These are phyloP conservation scores for Pachyramphus minor DNA, from an alignment of 2,113 vertebrate genomes.

Conservation along the genomic window DNA sequence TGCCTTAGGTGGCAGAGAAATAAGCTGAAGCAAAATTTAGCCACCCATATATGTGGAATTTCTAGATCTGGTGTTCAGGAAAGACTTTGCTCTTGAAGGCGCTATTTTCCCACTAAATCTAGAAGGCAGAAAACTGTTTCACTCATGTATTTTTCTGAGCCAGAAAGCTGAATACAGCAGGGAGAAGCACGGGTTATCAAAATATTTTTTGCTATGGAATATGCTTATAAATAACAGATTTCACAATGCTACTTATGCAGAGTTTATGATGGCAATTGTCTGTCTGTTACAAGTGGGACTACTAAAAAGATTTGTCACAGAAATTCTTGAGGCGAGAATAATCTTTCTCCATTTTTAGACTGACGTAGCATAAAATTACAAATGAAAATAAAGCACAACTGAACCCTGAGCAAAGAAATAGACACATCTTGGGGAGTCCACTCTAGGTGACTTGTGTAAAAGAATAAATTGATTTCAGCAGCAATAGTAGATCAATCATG, in stretches of 20 bases:
- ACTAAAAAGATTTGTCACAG: slow-evolving; percentile 4
- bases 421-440: neutral
- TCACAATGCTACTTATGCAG: slow-evolving; percentile 1
- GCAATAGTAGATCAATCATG: neutral
- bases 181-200: neutral
- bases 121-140: neutral
- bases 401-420: neutral
- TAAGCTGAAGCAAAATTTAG: neutral
- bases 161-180: neutral
- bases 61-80: neutral
- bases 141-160: neutral
- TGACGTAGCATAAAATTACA: neutral
- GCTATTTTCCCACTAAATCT: slow-evolving; percentile 25
- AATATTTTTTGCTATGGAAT: slow-evolving; percentile 15
- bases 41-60: neutral
- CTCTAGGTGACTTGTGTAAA: neutral
- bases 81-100: neutral
- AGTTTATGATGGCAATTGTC: neutral
- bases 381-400: slow-evolving; percentile 2
- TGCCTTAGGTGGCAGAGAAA: neutral
- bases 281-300: neutral
- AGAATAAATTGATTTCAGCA: neutral
- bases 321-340: neutral
- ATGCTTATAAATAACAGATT: slow-evolving; percentile 20
- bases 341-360: slow-evolving; percentile 2